Base-by-base conservation (phyloP, 2,113 vertebrate species). In the Mohoua ochrocephala region DNA sequence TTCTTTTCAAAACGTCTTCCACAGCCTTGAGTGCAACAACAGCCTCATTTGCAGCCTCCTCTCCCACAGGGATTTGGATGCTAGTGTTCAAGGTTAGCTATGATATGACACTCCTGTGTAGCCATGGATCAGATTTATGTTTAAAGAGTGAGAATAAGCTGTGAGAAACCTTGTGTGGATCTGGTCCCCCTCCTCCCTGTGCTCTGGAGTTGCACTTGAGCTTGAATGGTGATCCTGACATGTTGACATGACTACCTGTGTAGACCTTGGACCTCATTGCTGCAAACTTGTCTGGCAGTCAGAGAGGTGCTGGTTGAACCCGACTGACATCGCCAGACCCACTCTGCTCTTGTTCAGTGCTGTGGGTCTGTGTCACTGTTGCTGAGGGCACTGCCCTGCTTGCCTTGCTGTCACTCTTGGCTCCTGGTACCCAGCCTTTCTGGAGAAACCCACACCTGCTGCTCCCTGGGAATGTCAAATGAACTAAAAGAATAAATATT, bases 331-430 rank as follows among this genome's bases (percentile, higher is more conserved):
- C 33, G 30, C 6, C 28, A 50, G 33, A 76, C 30, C 9, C 15
- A 0, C 12, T 28, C 2, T 5, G 14, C 19, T 67, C 11, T 39
- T 64, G 30, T 27, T 80, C 35, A 15, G 27, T 39, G 23, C 10
- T 74, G 13, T 39, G 24, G 13, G 18, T 65, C n/a, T 42, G 42
- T 39, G 11, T 9, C 0, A 0, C 15, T 76, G 12, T 0, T 59
- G 57, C 26, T 79, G 52, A 83, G 52, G 39, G 26, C 52, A 68
- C 7, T 28, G 31, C 13, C 45, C 24, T 88, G 10, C 6, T 63
- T 71, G 33, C 35, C 27, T 83, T 67, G 28, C 23, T 93, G 35
- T 68, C 47, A 13, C 35, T 42, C 47, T 53, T 5, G 7, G 22
- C 28, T 45, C 23, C 47, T 37, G 10, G 1, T 60, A 30, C 11